These are phyloP conservation scores for Natator depressus DNA, from an alignment of 2,113 vertebrate genomes.

Conservation along the genomic window DNA sequence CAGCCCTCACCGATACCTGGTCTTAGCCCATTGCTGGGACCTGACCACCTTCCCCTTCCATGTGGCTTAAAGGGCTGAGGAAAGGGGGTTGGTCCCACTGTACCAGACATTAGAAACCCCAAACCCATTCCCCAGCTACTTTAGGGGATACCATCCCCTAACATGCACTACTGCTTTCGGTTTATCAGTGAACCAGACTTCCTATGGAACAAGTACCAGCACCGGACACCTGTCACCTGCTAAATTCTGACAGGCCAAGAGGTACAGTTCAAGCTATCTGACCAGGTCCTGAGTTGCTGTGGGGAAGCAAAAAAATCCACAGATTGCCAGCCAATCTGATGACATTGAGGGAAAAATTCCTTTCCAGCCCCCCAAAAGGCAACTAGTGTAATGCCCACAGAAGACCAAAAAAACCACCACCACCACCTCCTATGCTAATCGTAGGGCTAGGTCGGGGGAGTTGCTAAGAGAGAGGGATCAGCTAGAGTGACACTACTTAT, in stretches of 20 bases:
- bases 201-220: background rate
- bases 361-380: too few relatives aligned
- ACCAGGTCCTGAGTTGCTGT: background rate
- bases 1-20: fast-evolving
- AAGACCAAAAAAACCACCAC: background rate
- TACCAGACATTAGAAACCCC: background rate
- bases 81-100: background rate
- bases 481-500: background rate
- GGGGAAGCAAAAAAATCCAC: background rate
- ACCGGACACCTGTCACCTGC: background rate
- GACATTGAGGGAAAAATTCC: fast-evolving
- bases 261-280: background rate
- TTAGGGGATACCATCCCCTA: background rate
- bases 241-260: background rate
- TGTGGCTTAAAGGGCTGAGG: background rate
- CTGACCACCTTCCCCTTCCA: background rate
- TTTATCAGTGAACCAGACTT: background rate
- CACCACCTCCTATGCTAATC: background rate
- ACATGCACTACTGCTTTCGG: background rate
- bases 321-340: fast-evolving
- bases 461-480: background rate
- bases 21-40: background rate
- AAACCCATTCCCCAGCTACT: background rate
- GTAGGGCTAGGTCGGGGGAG: background rate
- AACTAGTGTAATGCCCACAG: background rate